Evolutionary conservation across 2,113 vertebrate genomes (phyloP).

Genomic region (Piprites chloris): DNA sequence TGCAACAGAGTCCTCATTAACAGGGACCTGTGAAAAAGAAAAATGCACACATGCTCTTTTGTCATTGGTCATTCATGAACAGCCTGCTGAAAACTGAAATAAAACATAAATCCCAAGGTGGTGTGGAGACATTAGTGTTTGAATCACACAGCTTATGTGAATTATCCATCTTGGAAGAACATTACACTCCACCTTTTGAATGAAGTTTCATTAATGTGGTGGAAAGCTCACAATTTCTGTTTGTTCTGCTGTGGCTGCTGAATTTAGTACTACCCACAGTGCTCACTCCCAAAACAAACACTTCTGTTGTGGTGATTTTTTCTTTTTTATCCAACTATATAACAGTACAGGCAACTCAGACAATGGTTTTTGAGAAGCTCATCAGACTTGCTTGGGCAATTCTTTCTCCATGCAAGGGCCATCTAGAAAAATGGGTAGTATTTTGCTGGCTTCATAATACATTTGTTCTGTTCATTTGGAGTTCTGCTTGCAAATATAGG

Average conservation of each 20-base stretch:
- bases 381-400: not conserved
- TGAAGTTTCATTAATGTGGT: constrained; percentile 27
- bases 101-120: constrained; percentile 56
- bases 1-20: constrained; percentile 73
- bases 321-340: not conserved
- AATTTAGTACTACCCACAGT: not conserved
- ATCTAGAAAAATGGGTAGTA: not conserved
- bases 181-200: constrained; percentile 32
- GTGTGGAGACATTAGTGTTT: not conserved
- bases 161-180: constrained; percentile 42
- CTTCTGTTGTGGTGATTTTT: not conserved
- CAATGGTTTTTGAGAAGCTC: not conserved
- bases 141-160: constrained; percentile 26
- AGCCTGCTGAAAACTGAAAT: constrained; percentile 54
- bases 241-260: constrained; percentile 36
- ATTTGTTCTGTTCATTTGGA: not conserved
- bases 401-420: not conserved
- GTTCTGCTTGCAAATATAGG: not conserved
- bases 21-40: constrained; percentile 41
- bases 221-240: constrained; percentile 38
- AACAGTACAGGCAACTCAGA: not conserved
- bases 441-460: not conserved
- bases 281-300: constrained; percentile 5
- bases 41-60: constrained; percentile 57
- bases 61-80: constrained; percentile 13